phyloP scores from a whole-genome alignment of 2,797 vertebrate genomes.

The Australoheros facetus region DNA sequence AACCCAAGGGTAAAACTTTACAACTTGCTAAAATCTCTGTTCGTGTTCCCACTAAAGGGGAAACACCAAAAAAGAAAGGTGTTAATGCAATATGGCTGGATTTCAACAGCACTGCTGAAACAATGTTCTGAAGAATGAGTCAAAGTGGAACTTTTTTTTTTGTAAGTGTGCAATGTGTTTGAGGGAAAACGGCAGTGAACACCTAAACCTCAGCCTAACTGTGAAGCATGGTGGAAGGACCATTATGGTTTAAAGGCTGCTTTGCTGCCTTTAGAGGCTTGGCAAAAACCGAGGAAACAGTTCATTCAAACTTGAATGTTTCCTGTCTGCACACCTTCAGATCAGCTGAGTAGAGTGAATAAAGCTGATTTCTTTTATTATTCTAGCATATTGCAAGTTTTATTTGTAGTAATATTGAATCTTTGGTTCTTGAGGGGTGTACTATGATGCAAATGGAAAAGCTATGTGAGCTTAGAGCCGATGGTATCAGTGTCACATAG shows the following conservation, averaged over 20 bases:
- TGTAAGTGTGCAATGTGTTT: too few species aligned
- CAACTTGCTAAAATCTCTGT: background rate
- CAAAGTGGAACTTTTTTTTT: too few species aligned
- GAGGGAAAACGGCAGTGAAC: background rate
- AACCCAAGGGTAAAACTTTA: background rate
- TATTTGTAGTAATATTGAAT: background rate
- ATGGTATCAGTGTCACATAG: background rate
- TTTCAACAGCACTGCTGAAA: too few species aligned
- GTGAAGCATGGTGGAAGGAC: background rate
- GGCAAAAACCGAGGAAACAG: background rate
- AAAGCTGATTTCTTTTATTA: background rate
- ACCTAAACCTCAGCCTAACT: background rate
- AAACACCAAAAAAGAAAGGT: background rate
- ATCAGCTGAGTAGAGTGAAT: background rate
- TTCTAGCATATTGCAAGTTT: background rate
- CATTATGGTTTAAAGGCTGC: background rate
- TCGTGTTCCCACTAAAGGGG: too few species aligned
- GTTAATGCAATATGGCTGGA: background rate
- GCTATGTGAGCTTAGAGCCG: background rate
- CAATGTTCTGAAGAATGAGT: too few species aligned
- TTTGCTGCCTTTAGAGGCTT: too few species aligned
- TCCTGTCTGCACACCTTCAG: accelerated
- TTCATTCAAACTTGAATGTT: background rate
- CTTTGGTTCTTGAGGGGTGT: background rate
- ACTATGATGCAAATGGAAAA: background rate